phyloP scores from a whole-genome alignment of 1,140 invertebrate genomes.

The Rhyacophila brunnea region DNA sequence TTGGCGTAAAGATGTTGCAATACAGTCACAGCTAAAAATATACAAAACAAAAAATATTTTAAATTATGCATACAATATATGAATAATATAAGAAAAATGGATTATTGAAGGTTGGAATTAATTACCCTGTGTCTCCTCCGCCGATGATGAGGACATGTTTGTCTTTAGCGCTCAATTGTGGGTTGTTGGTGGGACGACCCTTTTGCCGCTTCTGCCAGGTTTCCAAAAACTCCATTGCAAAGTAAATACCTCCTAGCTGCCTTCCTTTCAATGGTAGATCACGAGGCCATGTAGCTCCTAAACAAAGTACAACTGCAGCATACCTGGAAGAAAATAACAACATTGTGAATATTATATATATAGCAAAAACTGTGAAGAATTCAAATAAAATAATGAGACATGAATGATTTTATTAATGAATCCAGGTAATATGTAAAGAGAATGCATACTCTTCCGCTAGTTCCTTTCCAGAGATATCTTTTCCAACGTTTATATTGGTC shows the following conservation, averaged over 20 bases:
- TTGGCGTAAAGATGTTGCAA: conserved; percentile 94
- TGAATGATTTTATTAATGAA: no score
- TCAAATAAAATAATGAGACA: no score
- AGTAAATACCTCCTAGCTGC: conserved; percentile 85
- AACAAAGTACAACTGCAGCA: conserved; percentile 87
- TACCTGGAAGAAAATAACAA: conserved; percentile 45
- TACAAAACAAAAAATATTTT: no score
- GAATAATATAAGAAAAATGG: conserved; percentile 3
- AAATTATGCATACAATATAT: no score
- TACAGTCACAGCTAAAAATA: conserved; percentile 85
- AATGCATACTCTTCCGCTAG: conserved; percentile 54
- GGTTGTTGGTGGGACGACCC: conserved; percentile 56
- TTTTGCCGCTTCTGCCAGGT: conserved; percentile 96
- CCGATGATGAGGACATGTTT: conserved; percentile 97
- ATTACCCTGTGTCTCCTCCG: conserved; percentile 93
- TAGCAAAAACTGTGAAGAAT: no score
- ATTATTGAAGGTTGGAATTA: conserved; percentile 3
- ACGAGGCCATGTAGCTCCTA: conserved; percentile 94
- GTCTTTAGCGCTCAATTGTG: conserved; percentile 78
- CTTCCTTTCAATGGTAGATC: conserved; percentile 86
- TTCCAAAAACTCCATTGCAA: conserved; percentile 97
- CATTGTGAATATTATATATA: neutral
- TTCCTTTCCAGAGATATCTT: conserved; percentile 79
- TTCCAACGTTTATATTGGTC: conserved; percentile 87
- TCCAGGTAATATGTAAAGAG: neutral